Percentiles rank a stretch among this genome's conserved stretches.
phyloP scores from a whole-genome alignment of 2,797 vertebrate genomes.

The Chiroxiphia lanceolata region DNA sequence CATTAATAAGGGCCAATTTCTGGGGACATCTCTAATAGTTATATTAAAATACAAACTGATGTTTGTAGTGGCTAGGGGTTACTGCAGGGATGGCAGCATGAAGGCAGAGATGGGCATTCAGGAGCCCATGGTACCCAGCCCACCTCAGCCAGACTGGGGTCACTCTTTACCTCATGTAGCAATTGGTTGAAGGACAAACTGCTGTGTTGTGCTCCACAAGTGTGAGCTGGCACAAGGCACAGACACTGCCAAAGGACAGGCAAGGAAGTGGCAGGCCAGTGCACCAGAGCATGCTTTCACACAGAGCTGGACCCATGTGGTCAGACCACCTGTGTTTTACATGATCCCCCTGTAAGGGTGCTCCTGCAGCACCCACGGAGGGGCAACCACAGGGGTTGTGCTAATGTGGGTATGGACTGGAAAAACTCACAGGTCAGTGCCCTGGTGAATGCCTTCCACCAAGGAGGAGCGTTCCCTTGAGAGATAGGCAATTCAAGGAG shows the following conservation, averaged over 20 bases:
- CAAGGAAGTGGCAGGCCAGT: not conserved
- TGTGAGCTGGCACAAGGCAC: not conserved
- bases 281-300: not conserved
- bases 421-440: not conserved
- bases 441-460: not conserved
- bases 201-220: not conserved
- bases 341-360: not conserved
- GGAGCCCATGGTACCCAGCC: not conserved
- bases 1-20: not conserved
- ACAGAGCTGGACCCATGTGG: not conserved
- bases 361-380: not conserved
- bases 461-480: not conserved
- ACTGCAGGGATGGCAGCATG: not conserved
- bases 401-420: not conserved
- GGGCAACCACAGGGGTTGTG: not conserved
- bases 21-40: not conserved
- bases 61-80: not conserved
- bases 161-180: fast-evolving
- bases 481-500: not conserved
- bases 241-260: not conserved
- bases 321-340: not conserved
- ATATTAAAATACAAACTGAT: not conserved
- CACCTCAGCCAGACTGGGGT: too few relatives aligned
- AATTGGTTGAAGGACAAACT: not conserved
- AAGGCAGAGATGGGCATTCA: not conserved